Percentiles rank a stretch among this genome's conserved stretches.
Conservation (phyloP, 2,888 invertebrate genomes). For the Leptopilina myrica region DNA sequence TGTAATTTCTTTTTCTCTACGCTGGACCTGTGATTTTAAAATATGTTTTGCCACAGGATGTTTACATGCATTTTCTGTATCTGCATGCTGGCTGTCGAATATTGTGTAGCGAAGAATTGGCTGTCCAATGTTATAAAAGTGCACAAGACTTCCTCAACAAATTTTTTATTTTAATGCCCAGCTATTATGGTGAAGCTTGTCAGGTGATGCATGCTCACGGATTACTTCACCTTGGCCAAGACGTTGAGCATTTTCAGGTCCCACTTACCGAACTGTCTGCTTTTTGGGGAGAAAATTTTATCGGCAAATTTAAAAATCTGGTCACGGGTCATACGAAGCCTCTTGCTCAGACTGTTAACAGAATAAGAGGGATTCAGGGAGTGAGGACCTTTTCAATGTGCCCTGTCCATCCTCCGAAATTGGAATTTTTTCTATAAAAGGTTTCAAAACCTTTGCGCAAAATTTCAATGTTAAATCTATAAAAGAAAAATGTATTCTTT, state of each 20-base stretch:
- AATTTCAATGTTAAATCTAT: no score
- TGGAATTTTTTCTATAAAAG: not conserved
- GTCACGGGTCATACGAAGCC: not conserved
- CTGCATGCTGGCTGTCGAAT: not conserved
- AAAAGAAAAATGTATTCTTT: no score
- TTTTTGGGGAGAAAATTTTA: conserved; percentile 4
- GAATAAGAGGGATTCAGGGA: not conserved
- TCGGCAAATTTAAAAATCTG: not conserved
- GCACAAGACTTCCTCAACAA: not conserved
- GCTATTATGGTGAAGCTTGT: not conserved
- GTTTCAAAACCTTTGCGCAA: not conserved
- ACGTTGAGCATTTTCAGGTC: not conserved
- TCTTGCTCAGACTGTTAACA: not conserved
- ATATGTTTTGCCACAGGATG: not conserved
- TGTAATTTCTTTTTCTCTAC: not conserved
- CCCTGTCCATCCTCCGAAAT: not conserved
- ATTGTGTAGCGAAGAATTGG: not conserved
- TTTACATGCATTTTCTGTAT: not conserved
- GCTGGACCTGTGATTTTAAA: not conserved
- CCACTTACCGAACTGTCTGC: not conserved
- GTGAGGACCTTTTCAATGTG: not conserved
- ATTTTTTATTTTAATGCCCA: not conserved
- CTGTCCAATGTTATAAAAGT: not conserved
- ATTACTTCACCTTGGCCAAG: not conserved
- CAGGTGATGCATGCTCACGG: not conserved